Base-by-base conservation (phyloP, 1,140 invertebrate species). In the Drosophila pseudoananassae region DNA sequence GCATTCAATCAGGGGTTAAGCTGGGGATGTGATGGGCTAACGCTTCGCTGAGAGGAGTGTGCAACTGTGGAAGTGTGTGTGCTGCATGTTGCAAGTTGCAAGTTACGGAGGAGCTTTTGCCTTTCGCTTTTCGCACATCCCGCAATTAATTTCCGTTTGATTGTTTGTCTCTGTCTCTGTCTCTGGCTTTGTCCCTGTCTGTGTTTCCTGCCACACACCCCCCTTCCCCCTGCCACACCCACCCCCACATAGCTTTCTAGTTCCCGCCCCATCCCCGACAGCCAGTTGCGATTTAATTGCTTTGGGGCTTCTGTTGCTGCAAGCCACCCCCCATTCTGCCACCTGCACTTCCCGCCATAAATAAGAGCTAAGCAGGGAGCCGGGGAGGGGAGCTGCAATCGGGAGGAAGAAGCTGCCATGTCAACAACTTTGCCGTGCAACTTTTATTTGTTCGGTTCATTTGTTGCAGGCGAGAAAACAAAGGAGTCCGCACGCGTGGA, bases 101-200 rank as follows among this genome's bases (percentile, higher is more conserved):
- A 55, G 55, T 73, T 50, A 46, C 33, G 27, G 15, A 46, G 17
- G 29, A 69, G 79, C 63, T 74, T 60, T 71, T 36, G 71, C 33
- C 76, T 83, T 79, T 84, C 76, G 80, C 76, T 84, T 84, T 85
- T 80, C 72, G 60, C 81, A 79, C 80, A 80, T 64, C 9, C 56
- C 51, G 77, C 77, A 81, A 87, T 87, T 85, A 85, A 85, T 85
- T 85, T 85, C 82, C 81, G 82, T 75, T 87, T 81, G 81, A 87
- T 85, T 84, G 81, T 84, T 85, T 85, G 80, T 55, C 75, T 80
- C 71, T 49, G 59, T 75, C 45, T 63, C 8, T 17, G 40, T 17
- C 7, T 15, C 47, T 20, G 20, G 2, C 20, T 20, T 50, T 57
- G 40, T 31, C 20, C 36, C 40, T 46, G 20, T 20, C 20, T 58